phyloP scores from a whole-genome alignment of 2,113 vertebrate genomes.

The Percina caprodes region DNA sequence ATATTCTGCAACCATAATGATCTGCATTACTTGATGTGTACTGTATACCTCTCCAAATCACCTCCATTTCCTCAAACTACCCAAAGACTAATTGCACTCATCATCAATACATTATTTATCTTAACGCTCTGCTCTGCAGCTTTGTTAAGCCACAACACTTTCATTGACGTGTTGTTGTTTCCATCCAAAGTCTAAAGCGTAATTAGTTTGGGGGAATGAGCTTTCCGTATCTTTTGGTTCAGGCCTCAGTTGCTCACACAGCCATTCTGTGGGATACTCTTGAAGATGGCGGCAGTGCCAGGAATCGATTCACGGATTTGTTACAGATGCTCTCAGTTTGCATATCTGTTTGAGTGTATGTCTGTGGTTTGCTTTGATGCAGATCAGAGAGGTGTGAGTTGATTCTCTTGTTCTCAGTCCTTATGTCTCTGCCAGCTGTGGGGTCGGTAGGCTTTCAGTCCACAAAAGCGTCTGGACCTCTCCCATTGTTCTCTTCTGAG shows the following conservation, averaged over 20 bases:
- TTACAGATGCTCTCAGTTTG: constrained; percentile 42
- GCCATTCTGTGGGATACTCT: constrained; percentile 13
- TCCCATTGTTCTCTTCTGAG: constrained; percentile 35
- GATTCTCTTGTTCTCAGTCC: constrained; percentile 40
- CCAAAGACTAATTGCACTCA: constrained; percentile 2
- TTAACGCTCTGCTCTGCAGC: neutral
- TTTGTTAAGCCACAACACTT: constrained; percentile 27
- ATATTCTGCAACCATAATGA: constrained; percentile 3
- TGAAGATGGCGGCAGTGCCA: constrained; percentile 20
- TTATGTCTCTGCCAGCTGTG: constrained; percentile 54
- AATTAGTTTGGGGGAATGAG: constrained; percentile 29
- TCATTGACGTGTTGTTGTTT: constrained; percentile 3
- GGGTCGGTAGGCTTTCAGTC: neutral
- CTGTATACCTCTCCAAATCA: neutral
- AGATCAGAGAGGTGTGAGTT: constrained; percentile 60
- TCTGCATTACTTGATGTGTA: constrained; percentile 1
- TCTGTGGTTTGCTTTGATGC: constrained; percentile 54
- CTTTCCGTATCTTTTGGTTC: constrained; percentile 14
- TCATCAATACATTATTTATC: constrained; percentile 9
- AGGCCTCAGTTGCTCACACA: constrained; percentile 1
- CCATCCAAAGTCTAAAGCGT: neutral
- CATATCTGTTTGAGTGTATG: constrained; percentile 26
- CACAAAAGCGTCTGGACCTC: constrained; percentile 35
- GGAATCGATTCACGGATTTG: constrained; percentile 46
- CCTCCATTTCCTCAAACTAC: constrained; percentile 14